Conservation (phyloP, 2,888 invertebrate species). For the Nomada lathburiana region DNA sequence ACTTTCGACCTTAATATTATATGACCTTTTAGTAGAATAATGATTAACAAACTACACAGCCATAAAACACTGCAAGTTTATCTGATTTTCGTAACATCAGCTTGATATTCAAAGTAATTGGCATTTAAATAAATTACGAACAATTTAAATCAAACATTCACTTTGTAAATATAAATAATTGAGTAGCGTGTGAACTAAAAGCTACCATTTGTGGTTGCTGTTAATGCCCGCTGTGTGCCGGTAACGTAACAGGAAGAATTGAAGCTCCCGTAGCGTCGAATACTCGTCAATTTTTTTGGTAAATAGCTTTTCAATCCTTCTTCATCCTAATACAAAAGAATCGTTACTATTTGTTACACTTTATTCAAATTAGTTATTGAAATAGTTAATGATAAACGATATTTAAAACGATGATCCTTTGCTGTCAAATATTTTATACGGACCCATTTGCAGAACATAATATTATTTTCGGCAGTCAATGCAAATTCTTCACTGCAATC, state of each 20-base stretch:
- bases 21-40: not conserved
- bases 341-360: not conserved
- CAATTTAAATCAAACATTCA: no score
- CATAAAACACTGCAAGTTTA: no score
- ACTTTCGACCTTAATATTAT: not conserved
- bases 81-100: no score
- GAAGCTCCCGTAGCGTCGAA: slow-evolving; percentile 82
- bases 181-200: not conserved
- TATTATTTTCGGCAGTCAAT: slow-evolving; percentile 82
- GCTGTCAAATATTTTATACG: slow-evolving; percentile 41
- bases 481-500: slow-evolving; percentile 83
- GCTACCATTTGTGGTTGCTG: slow-evolving; percentile 76
- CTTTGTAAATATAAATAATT: not conserved
- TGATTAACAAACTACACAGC: not conserved
- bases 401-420: not conserved
- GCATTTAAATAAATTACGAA: no score
- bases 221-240: slow-evolving; percentile 85
- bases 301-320: slow-evolving; percentile 27
- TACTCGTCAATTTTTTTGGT: slow-evolving; percentile 49
- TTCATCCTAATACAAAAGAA: slow-evolving; percentile 35
- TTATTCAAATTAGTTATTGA: not conserved
- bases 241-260: slow-evolving; percentile 86
- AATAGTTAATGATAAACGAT: not conserved
- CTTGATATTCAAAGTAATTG: no score
- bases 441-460: slow-evolving; percentile 84